Conservation (phyloP, 2,797 vertebrate genomes). For the Melopsittacus undulatus region DNA sequence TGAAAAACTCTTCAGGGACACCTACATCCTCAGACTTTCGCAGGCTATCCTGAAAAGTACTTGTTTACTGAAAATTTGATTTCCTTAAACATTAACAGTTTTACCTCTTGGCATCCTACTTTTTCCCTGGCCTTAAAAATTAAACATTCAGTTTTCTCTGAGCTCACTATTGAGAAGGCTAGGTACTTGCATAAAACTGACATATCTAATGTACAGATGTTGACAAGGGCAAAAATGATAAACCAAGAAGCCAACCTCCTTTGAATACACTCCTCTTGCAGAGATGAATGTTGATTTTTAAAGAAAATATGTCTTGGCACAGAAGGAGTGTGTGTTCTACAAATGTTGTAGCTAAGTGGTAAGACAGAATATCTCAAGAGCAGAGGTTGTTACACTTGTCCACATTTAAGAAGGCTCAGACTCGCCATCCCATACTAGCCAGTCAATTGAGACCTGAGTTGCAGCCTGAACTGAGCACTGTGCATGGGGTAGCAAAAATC, state of each 20-base stretch:
- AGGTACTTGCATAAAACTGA: not conserved
- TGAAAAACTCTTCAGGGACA: not conserved
- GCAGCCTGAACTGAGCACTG: fast-evolving
- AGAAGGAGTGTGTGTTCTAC: not conserved
- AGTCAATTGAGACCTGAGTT: not conserved
- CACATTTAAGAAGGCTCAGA: not conserved
- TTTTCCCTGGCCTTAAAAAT: not conserved
- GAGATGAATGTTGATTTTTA: not conserved
- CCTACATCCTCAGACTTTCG: not conserved
- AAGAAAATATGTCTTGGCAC: not conserved
- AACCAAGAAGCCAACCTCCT: not conserved
- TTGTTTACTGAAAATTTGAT: not conserved
- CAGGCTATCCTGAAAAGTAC: not conserved
- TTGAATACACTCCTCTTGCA: not conserved
- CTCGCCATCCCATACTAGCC: not conserved
- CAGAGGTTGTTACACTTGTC: not conserved
- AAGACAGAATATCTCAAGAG: not conserved
- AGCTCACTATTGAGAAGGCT: not conserved
- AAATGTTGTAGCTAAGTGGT: not conserved
- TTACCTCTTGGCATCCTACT: not conserved
- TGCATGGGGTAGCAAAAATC: not conserved
- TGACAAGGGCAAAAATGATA: not conserved
- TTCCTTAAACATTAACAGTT: not conserved
- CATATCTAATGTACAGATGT: not conserved
- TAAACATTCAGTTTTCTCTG: not conserved